Evolutionary conservation across 1,140 invertebrate genomes (phyloP).

Genomic region (Uloborus diversus): DNA sequence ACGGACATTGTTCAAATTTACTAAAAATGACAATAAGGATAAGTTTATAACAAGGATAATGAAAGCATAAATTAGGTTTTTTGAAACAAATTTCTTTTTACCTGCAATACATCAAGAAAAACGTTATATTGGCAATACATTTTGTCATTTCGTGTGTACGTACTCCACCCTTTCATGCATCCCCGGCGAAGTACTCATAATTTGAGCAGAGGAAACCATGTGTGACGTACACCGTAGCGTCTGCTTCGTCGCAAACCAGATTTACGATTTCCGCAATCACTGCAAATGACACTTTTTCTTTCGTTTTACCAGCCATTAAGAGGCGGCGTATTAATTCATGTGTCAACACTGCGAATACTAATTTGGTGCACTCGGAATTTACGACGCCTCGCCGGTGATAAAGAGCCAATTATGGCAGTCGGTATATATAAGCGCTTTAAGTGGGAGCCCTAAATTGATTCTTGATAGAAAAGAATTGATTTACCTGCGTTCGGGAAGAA

Average conservation of each 20-base stretch:
- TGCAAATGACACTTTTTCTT: background rate
- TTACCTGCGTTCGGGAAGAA: background rate
- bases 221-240: background rate
- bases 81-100: background rate
- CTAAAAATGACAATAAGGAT: too few relatives aligned
- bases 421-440: background rate
- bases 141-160: background rate
- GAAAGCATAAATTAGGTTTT: background rate
- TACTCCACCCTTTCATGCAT: background rate
- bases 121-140: background rate
- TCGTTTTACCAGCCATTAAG: background rate
- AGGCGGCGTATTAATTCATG: background rate
- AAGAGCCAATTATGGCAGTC: constrained; percentile 8
- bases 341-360: constrained; percentile 14
- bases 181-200: background rate
- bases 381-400: background rate
- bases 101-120: background rate
- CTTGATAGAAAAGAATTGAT: constrained; percentile 3
- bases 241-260: background rate
- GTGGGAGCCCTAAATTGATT: constrained; percentile 9
- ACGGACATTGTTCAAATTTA: too few relatives aligned
- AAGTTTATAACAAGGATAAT: too few relatives aligned
- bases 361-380: background rate
- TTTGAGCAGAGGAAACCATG: background rate
- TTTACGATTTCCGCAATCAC: constrained; percentile 3